Evolutionary conservation across 2,797 vertebrate genomes (phyloP).

Genomic region (Rhinogobio ventralis): DNA sequence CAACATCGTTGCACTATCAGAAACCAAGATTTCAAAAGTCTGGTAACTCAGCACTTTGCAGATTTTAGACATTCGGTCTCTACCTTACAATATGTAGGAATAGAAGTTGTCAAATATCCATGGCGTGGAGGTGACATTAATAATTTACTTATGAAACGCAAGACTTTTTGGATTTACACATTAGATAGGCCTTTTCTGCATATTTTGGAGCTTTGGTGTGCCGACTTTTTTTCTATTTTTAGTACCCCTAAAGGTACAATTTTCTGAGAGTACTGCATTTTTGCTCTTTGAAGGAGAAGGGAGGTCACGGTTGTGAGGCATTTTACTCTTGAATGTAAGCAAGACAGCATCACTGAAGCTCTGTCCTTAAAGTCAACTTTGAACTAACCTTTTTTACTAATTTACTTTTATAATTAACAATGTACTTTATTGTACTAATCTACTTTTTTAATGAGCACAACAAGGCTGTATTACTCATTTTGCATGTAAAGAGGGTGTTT

Average conservation of each 20-base stretch:
- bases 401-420: not conserved
- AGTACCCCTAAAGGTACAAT: not conserved
- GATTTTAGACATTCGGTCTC: too few species aligned
- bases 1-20: too few species aligned
- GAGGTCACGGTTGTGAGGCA: constrained; percentile 13
- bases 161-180: too few species aligned
- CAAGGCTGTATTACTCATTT: not conserved
- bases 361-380: constrained; percentile 1
- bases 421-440: not conserved
- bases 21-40: too few species aligned
- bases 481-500: not conserved
- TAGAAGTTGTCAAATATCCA: too few species aligned
- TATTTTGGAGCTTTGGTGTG: too few species aligned
- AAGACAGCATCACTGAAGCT: not conserved
- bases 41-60: too few species aligned
- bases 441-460: constrained; percentile 5
- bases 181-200: too few species aligned
- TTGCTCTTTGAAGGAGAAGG: not conserved
- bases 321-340: not conserved
- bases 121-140: too few species aligned
- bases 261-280: not conserved
- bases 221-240: too few species aligned
- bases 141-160: too few species aligned
- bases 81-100: too few species aligned
- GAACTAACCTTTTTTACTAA: not conserved